These are phyloP conservation scores for Hystrix brachyura DNA, from an alignment of 2,113 vertebrate species.

Conservation along the genomic window DNA sequence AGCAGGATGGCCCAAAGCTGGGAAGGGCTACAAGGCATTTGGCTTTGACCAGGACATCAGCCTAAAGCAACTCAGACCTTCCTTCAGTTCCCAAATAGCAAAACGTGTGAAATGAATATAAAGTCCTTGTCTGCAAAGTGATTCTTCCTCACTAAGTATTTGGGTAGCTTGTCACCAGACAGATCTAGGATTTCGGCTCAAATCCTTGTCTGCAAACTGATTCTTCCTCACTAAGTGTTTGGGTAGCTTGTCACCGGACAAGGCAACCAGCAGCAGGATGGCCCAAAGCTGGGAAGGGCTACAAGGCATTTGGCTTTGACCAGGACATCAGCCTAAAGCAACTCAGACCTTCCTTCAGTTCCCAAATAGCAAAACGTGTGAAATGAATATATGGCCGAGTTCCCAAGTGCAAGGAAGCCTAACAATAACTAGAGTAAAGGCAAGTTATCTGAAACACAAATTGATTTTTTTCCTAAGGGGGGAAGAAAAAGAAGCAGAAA, in stretches of 20 bases:
- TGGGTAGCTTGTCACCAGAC: no score
- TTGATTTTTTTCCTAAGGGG: neutral
- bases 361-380: slow-evolving; percentile 16
- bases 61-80: neutral
- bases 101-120: slow-evolving; percentile 9
- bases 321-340: neutral
- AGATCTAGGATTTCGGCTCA: no score
- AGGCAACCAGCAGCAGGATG: neutral
- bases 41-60: neutral
- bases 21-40: neutral
- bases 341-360: neutral
- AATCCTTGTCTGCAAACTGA: no score
- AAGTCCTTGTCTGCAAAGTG: no score
- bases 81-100: slow-evolving; percentile 24
- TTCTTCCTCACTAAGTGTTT: no score
- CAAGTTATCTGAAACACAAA: neutral
- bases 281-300: neutral
- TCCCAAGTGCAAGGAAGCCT: neutral
- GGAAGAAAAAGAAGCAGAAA: slow-evolving; percentile 10
- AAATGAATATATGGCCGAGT: neutral
- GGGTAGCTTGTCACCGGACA: neutral
- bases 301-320: neutral
- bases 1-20: neutral
- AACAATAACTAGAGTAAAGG: neutral
- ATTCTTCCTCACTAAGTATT: no score